Percentiles rank a stretch among this genome's conserved stretches.
Conservation (phyloP, 2,113 vertebrate genomes). For the Ammodytes dubius region DNA sequence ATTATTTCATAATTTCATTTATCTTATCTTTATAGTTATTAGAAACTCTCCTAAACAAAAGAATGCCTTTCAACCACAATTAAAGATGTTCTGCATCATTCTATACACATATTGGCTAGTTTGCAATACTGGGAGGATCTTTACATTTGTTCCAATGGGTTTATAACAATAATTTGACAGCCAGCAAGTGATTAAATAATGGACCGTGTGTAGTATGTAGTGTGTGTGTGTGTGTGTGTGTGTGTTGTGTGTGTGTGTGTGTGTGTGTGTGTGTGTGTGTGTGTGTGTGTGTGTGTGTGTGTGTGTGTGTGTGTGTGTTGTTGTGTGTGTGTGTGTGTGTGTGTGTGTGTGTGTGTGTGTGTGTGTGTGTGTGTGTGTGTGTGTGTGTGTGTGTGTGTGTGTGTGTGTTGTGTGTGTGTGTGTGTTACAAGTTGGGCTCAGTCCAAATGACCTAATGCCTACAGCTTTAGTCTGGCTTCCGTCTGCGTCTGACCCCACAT, state of each 20-base stretch:
- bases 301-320: conserved; percentile 8
- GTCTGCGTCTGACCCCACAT: conserved; percentile 61
- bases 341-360: neutral
- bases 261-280: conserved; percentile 23
- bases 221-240: neutral
- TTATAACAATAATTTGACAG: neutral
- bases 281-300: neutral
- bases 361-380: neutral
- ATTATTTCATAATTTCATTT: neutral
- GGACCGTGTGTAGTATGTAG: neutral
- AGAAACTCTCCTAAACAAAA: neutral
- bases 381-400: neutral
- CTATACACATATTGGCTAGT: neutral
- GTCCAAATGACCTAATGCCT: conserved; percentile 56
- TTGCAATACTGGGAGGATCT: neutral
- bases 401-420: conserved; percentile 18
- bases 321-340: conserved; percentile 29
- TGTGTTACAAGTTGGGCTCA: conserved; percentile 22
- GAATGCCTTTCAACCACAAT: neutral
- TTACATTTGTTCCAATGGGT: neutral
- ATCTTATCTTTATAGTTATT: neutral
- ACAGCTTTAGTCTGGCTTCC: conserved; percentile 42
- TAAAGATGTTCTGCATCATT: neutral
- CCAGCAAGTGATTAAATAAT: neutral
- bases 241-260: conserved; percentile 12